These are phyloP conservation scores for Palythoa caribaeorum DNA, from an alignment of 92 coral and sea anemone genomes.

Conservation along the genomic window DNA sequence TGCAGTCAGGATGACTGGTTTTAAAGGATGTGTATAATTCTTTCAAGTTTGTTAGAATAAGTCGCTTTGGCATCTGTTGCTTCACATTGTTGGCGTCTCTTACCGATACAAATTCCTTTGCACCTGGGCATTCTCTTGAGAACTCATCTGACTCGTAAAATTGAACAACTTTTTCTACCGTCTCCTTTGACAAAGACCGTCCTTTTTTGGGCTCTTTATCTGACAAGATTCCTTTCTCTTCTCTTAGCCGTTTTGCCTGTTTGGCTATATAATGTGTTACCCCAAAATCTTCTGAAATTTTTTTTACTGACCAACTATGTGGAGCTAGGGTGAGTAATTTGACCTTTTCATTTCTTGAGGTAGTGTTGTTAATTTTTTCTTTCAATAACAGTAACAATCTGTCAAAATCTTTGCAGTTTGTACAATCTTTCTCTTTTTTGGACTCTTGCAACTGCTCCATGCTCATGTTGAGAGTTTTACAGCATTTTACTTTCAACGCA, in stretches of 20 bases:
- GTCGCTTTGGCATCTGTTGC: not conserved
- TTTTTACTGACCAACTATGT: not conserved
- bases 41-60: not conserved
- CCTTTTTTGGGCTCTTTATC: not conserved
- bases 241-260: not conserved
- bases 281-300: no score
- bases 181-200: not conserved
- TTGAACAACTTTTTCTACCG: not conserved
- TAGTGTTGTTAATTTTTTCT: no score
- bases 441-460: constrained; percentile 6
- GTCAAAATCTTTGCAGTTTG: no score
- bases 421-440: not conserved
- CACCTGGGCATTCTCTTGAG: not conserved
- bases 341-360: not conserved
- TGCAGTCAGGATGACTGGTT: not conserved
- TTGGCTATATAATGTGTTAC: no score
- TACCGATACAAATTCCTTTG: not conserved
- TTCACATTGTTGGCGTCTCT: not conserved
- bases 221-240: not conserved
- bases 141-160: not conserved
- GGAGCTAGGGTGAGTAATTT: not conserved
- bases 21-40: not conserved
- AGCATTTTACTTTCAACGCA: constrained; percentile 4
- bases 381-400: no score
- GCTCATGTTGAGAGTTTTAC: not conserved